A percentile compares a stretch with the other conserved stretches of the same genome.
phyloP scores from a whole-genome alignment of 2,113 vertebrate genomes.

The Tringa solitaria region DNA sequence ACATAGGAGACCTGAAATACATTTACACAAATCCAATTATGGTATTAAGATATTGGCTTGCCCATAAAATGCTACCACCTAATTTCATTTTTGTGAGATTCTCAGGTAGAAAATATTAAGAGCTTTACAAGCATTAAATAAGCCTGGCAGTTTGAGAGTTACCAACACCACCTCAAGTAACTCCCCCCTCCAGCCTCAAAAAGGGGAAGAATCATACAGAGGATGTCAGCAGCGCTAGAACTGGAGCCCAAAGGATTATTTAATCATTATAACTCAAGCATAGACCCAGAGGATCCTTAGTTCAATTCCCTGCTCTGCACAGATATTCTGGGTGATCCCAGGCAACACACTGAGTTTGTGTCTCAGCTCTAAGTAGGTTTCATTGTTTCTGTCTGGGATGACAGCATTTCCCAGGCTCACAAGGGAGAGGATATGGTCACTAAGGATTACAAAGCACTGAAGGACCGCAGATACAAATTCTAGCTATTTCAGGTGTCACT shows the following conservation, averaged over 20 bases:
- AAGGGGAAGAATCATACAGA: background rate
- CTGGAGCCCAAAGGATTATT: background rate
- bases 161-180: background rate
- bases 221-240: background rate
- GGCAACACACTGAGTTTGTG: background rate
- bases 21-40: constrained; percentile 24
- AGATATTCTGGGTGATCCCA: background rate
- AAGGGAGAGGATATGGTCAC: background rate
- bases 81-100: background rate
- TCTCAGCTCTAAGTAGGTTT: background rate
- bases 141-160: background rate
- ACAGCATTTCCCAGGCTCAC: background rate
- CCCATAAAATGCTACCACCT: background rate
- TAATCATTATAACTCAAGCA: background rate
- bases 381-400: background rate
- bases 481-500: background rate
- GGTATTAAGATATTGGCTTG: background rate
- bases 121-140: background rate
- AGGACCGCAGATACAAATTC: background rate
- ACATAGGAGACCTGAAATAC: constrained; percentile 92
- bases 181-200: fast-evolving
- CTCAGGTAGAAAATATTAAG: background rate
- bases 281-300: background rate
- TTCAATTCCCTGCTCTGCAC: background rate
- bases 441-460: background rate